Conservation (phyloP, 2,888 invertebrate species). For the Galeopsomyia nigrocyanea region DNA sequence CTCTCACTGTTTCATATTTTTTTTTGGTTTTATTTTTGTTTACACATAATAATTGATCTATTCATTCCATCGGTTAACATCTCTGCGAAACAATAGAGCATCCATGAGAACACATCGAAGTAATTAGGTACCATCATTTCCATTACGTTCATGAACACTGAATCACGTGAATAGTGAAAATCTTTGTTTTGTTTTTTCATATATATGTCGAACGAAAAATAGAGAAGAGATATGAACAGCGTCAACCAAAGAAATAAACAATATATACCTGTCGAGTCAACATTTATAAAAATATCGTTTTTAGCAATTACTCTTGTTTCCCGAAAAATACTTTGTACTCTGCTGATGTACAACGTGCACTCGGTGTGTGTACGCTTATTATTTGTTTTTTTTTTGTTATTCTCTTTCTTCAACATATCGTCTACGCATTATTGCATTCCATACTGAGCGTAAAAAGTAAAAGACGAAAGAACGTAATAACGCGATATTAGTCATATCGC, state of each 20-base stretch:
- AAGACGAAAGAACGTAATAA: too few relatives aligned
- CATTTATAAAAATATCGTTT: constrained; percentile 38
- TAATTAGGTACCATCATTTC: background rate
- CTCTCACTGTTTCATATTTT: constrained; percentile 31
- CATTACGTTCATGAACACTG: background rate
- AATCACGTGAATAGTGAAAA: background rate
- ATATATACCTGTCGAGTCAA: constrained; percentile 5
- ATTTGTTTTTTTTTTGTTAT: too few relatives aligned
- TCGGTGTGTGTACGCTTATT: too few relatives aligned
- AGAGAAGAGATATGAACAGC: background rate
- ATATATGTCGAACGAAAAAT: background rate
- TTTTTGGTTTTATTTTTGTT: constrained; percentile 4
- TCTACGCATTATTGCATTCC: too few relatives aligned
- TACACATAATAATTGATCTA: constrained; percentile 31
- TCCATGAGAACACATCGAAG: constrained; percentile 13
- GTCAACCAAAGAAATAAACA: background rate
- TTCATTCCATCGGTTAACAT: constrained; percentile 8
- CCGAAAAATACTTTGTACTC: constrained; percentile 41
- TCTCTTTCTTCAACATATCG: too few relatives aligned
- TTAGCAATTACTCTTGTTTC: constrained; percentile 10
- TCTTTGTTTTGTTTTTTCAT: background rate
- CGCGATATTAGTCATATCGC: too few relatives aligned
- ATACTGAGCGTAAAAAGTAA: too few relatives aligned
- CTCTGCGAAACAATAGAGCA: constrained; percentile 22
- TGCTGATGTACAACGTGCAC: constrained; percentile 11